A percentile compares a stretch with the other conserved stretches of the same genome.
phyloP scores from a whole-genome alignment of 1,140 invertebrate genomes.

The Bombus pyrosoma region DNA sequence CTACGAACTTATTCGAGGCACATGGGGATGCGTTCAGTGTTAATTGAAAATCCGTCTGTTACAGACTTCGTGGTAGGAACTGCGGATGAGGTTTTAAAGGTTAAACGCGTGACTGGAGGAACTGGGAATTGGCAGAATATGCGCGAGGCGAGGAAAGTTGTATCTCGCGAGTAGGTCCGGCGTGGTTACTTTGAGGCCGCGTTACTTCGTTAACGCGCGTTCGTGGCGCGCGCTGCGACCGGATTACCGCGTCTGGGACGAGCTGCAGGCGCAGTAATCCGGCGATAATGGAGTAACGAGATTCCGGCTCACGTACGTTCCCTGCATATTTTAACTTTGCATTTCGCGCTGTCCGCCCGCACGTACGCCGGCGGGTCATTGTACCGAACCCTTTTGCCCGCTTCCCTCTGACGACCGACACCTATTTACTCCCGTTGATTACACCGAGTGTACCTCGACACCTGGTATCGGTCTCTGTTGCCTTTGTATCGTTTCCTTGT shows the following conservation, averaged over 20 bases:
- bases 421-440: slow-evolving; percentile 44
- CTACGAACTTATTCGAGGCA: neutral
- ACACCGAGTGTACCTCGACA: neutral
- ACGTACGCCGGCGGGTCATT: slow-evolving; percentile 41
- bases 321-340: slow-evolving; percentile 80
- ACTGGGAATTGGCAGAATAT: slow-evolving; percentile 14
- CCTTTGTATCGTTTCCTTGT: too few species aligned
- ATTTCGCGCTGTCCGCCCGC: slow-evolving; percentile 60
- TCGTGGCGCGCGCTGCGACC: slow-evolving; percentile 53
- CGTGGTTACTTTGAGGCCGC: slow-evolving; percentile 62
- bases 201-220: slow-evolving; percentile 68
- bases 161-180: slow-evolving; percentile 17
- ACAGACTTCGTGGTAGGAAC: neutral
- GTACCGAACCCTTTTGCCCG: slow-evolving; percentile 48
- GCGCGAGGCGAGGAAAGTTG: neutral
- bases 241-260: slow-evolving; percentile 69
- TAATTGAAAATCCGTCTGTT: neutral
- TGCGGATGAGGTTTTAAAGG: slow-evolving; percentile 16
- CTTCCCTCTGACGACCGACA: slow-evolving; percentile 2
- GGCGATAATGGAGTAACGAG: slow-evolving; percentile 81
- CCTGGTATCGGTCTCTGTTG: neutral
- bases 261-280: slow-evolving; percentile 78
- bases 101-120: slow-evolving; percentile 15
- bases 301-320: slow-evolving; percentile 78
- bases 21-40: neutral